Evolutionary conservation across 1,140 invertebrate species (phyloP).

Genomic region (Tetranychus cinnabarinus): DNA sequence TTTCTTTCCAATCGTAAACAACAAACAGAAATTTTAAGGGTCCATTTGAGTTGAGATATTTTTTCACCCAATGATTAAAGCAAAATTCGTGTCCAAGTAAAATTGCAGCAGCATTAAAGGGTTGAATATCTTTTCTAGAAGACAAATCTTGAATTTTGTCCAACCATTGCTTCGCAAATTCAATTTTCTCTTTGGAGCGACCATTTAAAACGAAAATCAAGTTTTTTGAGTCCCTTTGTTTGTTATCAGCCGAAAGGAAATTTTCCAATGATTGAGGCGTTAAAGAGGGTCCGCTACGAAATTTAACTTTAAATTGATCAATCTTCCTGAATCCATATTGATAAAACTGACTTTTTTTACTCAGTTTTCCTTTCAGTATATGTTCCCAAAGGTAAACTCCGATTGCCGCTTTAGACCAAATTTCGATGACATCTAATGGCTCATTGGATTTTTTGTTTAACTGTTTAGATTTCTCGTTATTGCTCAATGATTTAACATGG

Average conservation of each 20-base stretch:
- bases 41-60: conserved; percentile 22
- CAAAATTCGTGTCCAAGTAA: conserved; percentile 31
- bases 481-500: too few relatives aligned
- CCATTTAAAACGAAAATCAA: conserved; percentile 31
- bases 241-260: conserved; percentile 11
- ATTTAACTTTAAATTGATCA: conserved; percentile 18
- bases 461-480: too few relatives aligned
- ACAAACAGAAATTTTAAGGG: conserved; percentile 26
- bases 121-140: conserved; percentile 13
- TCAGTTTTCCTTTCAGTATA: conserved; percentile 23
- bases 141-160: conserved; percentile 21
- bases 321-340: conserved; percentile 22
- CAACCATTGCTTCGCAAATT: conserved; percentile 25
- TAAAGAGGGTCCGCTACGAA: conserved; percentile 23
- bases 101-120: conserved; percentile 22
- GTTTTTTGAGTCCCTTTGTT: conserved; percentile 24
- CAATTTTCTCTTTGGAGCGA: conserved; percentile 24
- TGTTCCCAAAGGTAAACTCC: conserved; percentile 31
- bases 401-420: conserved; percentile 31
- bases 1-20: conserved; percentile 28
- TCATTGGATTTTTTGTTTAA: too few relatives aligned
- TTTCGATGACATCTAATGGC: conserved; percentile 17
- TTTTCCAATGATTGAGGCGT: conserved; percentile 7
- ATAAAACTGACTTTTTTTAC: conserved; percentile 19
- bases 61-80: conserved; percentile 28